Evolutionary conservation across 2,113 vertebrate genomes (phyloP).

Genomic region (Pedetes capensis): DNA sequence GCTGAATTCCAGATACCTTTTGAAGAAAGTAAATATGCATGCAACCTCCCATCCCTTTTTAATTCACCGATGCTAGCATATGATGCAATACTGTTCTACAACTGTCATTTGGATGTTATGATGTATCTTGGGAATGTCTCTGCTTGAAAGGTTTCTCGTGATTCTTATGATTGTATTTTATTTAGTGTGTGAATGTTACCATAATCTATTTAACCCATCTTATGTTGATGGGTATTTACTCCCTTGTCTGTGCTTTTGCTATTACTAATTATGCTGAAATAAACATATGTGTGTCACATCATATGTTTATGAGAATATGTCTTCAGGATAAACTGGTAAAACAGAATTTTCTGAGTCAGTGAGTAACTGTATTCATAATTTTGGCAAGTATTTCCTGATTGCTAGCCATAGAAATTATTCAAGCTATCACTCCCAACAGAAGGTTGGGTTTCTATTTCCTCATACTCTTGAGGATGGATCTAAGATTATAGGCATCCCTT

Average conservation of each 20-base stretch:
- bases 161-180: neutral
- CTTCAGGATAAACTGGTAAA: neutral
- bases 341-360: neutral
- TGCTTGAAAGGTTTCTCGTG: neutral
- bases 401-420: neutral
- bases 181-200: neutral
- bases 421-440: neutral
- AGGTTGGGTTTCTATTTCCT: neutral
- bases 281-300: neutral
- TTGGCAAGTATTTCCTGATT: neutral
- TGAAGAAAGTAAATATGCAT: neutral
- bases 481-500: neutral
- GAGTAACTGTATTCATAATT: neutral
- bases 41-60: neutral
- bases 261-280: neutral
- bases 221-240: neutral
- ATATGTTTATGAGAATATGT: neutral
- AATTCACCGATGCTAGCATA: neutral
- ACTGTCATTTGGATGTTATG: neutral
- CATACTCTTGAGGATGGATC: neutral
- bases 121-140: neutral
- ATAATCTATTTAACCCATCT: neutral
- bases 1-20: neutral
- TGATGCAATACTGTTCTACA: neutral
- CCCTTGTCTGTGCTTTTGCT: neutral